phyloP scores from a whole-genome alignment of 2,113 vertebrate genomes.

The Pseudorectes ferrugineus region DNA sequence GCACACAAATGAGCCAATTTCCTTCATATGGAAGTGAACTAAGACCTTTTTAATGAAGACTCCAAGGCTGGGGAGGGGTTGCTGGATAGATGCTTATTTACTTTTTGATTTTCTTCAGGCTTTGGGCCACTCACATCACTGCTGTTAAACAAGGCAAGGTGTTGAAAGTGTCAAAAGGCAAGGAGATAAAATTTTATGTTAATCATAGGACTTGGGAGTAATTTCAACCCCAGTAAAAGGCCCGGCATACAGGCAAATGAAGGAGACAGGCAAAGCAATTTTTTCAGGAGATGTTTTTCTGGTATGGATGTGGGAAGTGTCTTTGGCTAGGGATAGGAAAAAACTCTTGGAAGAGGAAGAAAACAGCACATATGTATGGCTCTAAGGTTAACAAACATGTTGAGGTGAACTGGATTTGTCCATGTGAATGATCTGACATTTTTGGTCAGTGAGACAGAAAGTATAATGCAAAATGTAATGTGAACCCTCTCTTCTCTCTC shows the following conservation, averaged over 20 bases:
- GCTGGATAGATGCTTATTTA: neutral
- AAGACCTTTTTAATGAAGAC: conserved; percentile 51
- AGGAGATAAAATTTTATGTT: neutral
- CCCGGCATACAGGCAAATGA: neutral
- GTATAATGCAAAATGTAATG: neutral
- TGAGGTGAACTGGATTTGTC: conserved; percentile 49
- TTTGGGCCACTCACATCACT: neutral
- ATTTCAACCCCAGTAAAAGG: neutral
- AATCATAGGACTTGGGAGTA: neutral
- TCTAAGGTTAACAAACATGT: neutral
- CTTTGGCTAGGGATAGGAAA: neutral
- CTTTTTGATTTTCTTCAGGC: neutral
- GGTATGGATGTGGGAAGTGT: neutral
- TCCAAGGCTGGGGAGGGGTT: neutral
- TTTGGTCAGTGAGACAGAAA: conserved; percentile 52
- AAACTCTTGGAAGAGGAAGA: neutral
- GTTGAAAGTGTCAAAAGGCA: neutral
- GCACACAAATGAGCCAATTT: conserved; percentile 36
- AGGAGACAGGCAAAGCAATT: neutral
- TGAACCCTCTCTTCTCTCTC: neutral
- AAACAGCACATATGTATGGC: neutral
- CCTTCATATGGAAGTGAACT: conserved; percentile 30
- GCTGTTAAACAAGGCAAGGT: neutral
- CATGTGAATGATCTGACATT: conserved; percentile 34
- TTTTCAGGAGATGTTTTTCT: neutral